Conservation (phyloP, 2,797 vertebrate genomes). For the Micrastur ruficollis region DNA sequence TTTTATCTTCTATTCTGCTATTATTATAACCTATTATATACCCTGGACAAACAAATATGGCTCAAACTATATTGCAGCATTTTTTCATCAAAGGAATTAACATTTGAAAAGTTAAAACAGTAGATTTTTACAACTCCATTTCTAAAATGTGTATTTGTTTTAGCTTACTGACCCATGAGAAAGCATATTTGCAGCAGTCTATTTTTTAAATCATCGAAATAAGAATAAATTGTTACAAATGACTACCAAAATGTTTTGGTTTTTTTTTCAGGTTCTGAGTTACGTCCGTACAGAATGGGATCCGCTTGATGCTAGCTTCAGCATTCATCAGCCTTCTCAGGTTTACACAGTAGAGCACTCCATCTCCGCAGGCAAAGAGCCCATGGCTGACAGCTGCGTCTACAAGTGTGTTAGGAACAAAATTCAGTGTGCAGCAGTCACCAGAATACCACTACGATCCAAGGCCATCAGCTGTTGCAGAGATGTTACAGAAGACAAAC, state of each 20-base stretch:
- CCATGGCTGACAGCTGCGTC: conserved; percentile 78
- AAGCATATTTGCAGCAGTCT: neutral
- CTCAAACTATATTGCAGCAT: neutral
- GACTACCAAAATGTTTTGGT: neutral
- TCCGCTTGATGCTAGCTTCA: conserved; percentile 85
- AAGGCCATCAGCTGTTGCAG: conserved; percentile 83
- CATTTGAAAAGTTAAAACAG: neutral
- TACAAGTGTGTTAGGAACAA: conserved; percentile 82
- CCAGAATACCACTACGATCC: conserved; percentile 81
- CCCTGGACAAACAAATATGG: neutral
- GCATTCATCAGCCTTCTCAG: conserved; percentile 82
- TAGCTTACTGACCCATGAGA: neutral
- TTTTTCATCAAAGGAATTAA: neutral
- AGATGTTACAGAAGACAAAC: conserved; percentile 79
- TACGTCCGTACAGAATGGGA: conserved; percentile 82
- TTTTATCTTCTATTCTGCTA: neutral
- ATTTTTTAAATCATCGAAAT: neutral
- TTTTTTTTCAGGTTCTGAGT: conserved; percentile 81
- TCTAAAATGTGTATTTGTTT: fast-evolving
- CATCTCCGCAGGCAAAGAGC: conserved; percentile 58
- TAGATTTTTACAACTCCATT: neutral
- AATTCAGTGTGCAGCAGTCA: conserved; percentile 78
- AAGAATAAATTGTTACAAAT: neutral
- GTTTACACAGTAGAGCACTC: conserved; percentile 85
- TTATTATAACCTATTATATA: neutral